A percentile compares a stretch with the other conserved stretches of the same genome.
These are phyloP conservation scores for Microcebus griseorufus DNA, from an alignment of 2,113 vertebrate species.

Conservation along the genomic window DNA sequence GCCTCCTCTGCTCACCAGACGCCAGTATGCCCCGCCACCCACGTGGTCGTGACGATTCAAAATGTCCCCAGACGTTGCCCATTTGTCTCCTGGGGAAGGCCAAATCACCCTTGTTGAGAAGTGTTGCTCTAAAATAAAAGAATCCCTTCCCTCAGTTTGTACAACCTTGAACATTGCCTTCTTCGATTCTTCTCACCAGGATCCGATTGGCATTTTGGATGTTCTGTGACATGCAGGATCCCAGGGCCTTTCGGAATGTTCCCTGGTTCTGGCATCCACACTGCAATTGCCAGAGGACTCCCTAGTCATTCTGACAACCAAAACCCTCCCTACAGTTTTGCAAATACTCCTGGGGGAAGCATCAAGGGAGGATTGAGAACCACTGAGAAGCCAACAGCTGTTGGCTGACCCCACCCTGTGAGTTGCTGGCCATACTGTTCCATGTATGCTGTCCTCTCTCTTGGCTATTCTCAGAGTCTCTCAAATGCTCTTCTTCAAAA, in stretches of 20 bases:
- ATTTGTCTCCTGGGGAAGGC: too few species aligned
- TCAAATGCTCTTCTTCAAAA: neutral
- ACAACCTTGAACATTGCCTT: neutral
- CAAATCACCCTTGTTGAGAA: neutral
- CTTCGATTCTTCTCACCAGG: neutral
- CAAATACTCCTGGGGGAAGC: neutral
- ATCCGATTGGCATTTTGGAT: fast-evolving
- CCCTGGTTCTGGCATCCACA: fast-evolving
- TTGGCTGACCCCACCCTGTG: too few species aligned
- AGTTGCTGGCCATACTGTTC: fast-evolving
- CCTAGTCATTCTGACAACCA: neutral
- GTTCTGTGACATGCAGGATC: neutral
- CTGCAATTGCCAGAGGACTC: too few species aligned
- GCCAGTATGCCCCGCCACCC: neutral
- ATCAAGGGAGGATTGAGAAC: fast-evolving
- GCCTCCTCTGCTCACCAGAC: neutral
- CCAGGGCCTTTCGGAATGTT: neutral
- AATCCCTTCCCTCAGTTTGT: neutral
- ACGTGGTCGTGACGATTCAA: neutral
- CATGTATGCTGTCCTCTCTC: neutral
- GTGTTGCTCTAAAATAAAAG: neutral
- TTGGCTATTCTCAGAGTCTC: neutral
- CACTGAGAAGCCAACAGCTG: neutral
- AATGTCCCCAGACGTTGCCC: neutral
- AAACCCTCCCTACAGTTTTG: neutral